Conservation (phyloP, 1,140 invertebrate species). For the Diabrotica virgifera region DNA sequence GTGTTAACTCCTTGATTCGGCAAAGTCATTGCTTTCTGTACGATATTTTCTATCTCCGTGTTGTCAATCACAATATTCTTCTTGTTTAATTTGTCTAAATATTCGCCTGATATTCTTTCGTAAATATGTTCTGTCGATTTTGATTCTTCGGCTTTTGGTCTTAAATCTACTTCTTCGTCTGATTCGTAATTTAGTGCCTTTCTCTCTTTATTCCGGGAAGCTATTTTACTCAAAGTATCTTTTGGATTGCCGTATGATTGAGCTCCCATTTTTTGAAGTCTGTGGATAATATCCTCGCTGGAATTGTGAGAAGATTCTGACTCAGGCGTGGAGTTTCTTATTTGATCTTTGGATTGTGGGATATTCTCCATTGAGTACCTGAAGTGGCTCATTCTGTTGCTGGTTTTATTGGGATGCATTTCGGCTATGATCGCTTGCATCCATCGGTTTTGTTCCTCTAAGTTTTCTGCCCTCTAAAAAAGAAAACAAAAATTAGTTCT, state of each 20-base stretch:
- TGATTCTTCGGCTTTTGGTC: conserved; percentile 3
- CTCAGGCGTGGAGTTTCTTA: not conserved
- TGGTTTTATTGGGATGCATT: conserved; percentile 36
- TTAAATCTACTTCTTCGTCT: conserved; percentile 23
- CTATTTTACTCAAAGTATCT: conserved; percentile 4
- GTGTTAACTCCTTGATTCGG: not conserved
- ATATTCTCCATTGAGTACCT: conserved; percentile 46
- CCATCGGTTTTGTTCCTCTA: conserved; percentile 48
- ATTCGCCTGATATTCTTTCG: conserved; percentile 12
- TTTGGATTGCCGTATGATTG: conserved; percentile 22
- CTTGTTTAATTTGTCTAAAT: not conserved
- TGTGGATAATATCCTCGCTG: conserved; percentile 27
- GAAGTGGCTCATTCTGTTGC: conserved; percentile 40
- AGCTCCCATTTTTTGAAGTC: conserved; percentile 36
- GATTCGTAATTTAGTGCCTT: not conserved
- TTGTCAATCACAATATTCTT: too few relatives aligned
- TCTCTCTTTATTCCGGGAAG: not conserved
- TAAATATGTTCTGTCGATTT: conserved; percentile 21
- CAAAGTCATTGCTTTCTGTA: not conserved
- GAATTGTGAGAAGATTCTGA: not conserved
- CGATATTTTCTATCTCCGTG: too few relatives aligned
- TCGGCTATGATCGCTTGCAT: conserved; percentile 48
- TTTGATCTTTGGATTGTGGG: conserved; percentile 9
- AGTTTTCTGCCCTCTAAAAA: conserved; percentile 48
- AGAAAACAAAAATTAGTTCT: not conserved